Evolutionary conservation across 2,888 invertebrate genomes (phyloP), one percentile per base, ranked within the genome.

Genomic region (Catocala fraxini): DNA sequence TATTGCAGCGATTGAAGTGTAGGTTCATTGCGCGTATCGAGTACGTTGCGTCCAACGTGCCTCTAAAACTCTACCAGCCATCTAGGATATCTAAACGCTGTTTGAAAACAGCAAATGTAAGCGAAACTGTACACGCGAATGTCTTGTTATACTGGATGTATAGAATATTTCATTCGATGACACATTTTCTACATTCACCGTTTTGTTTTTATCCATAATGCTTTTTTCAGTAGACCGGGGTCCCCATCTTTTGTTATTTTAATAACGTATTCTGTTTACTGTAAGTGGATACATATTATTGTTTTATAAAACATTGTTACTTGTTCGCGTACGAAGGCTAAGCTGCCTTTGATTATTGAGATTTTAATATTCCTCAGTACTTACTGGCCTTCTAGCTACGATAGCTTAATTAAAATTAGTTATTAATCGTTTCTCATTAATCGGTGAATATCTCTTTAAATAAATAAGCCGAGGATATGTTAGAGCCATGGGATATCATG

Each of bases 101-200:
- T 65, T 58, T 43, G 34, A 45, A 57, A 49, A 35, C 34, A 0
- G 45, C 56, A 25, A 13, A 34, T 34, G 54, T 42, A 59, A 65
- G 67, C 71, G 65, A 46, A 60, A 64, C 53, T 66, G 57, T 71
- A 76, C 71, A 70, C 70, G 70, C 76, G 67, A 71, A 72, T 74
- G 62, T 77, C 85, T 71, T 53, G 63, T 69, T 82, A 68, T 53
- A 69, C 73, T 86, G 85, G 86, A 70, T 77, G 71, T 67, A 65
- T 71, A 73, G 73, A 73, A 78, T 79, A 82, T 84, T 83, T 83
- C 83, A 82, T 85, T 85, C 86, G 85, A 87, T 88, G 88, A 88
- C 89, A 88, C 79, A 87, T 88, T 89, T 89, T 87, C 82, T 82
- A 81, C 79, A 82, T 81, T 81, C 82, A 77, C 75, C 79, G 85